Evolutionary conservation across 2,888 invertebrate species (phyloP), one percentile per base, ranked within the genome.

Genomic region (Dynastes grantii): DNA sequence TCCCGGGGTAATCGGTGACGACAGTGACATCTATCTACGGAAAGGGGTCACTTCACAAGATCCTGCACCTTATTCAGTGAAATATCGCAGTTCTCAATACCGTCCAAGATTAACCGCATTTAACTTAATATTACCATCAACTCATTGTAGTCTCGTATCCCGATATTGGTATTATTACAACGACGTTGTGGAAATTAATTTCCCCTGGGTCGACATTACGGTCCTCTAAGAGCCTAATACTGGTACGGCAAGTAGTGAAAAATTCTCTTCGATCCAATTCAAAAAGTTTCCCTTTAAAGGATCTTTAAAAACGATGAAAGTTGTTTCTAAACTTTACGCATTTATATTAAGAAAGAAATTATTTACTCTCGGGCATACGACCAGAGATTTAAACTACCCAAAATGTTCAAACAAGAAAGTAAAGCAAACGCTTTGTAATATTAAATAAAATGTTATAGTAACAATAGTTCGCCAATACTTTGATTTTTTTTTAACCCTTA

Each of bases 1-100:
- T 87, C 87, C 87, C 85, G 79, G 86, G 86, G 87, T 87, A 87
- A 87, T 87, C 87, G 87, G 78, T 81, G 83, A 81, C 85, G 85
- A 87, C 87, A 87, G 87, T 86, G 85, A 84, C 84, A 84, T 87
- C 85, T 83, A 86, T 87, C 84, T 84, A 77, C 58, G 32, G 70
- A 55, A 53, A 65, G 37, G 78, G 78, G 68, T 78, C 73, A 78
- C 55, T 68, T 51, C 65, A 76, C 32, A 53, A 61, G 65, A 76
- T 51, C 76, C 64, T 65, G 65, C 65, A 55, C 55, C 67, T 68
- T 40, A 55, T 49, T 76, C 64, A 13, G 51, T 61, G 45, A 40
- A 65, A 76, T 16, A 61, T 55, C 63, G 53, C 37, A 67, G 65
- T 67, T 76, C 67, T 53, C 67, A 67, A 65, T 76, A 67, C 67